Conservation (phyloP, 2,797 vertebrate genomes). For the Morus bassanus region DNA sequence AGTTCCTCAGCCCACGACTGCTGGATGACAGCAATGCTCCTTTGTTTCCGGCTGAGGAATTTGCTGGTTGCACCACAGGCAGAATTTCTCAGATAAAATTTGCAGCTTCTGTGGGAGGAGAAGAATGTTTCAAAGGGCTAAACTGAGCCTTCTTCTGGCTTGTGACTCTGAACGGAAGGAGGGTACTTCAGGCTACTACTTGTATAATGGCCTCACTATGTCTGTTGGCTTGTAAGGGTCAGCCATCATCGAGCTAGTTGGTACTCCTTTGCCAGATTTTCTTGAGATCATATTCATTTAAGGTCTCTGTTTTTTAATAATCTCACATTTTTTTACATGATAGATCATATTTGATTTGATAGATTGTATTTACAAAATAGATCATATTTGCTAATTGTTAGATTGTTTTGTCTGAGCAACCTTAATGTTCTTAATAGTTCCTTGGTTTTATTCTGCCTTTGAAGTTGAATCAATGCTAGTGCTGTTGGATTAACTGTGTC, state of each 20-base stretch:
- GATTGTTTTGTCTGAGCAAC: neutral
- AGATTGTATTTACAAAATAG: neutral
- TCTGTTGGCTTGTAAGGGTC: neutral
- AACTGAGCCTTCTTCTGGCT: neutral
- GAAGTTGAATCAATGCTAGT: neutral
- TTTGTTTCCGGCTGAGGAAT: slow-evolving; percentile 40
- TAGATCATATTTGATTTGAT: neutral
- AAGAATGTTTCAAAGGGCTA: slow-evolving; percentile 12
- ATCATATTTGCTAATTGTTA: neutral
- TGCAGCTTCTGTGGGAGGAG: slow-evolving; percentile 20
- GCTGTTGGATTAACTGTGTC: neutral
- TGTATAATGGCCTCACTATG: neutral
- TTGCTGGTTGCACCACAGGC: slow-evolving; percentile 6
- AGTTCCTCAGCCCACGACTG: neutral
- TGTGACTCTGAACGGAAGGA: neutral
- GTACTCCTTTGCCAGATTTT: neutral
- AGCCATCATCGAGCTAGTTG: neutral
- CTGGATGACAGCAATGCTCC: neutral
- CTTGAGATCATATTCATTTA: neutral
- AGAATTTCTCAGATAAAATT: neutral
- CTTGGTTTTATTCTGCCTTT: neutral
- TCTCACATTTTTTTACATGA: neutral
- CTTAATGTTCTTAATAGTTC: neutral
- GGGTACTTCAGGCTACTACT: neutral
- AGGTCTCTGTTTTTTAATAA: neutral